Base-by-base conservation (phyloP, 2,797 vertebrate species). In the Muscicapa striata region DNA sequence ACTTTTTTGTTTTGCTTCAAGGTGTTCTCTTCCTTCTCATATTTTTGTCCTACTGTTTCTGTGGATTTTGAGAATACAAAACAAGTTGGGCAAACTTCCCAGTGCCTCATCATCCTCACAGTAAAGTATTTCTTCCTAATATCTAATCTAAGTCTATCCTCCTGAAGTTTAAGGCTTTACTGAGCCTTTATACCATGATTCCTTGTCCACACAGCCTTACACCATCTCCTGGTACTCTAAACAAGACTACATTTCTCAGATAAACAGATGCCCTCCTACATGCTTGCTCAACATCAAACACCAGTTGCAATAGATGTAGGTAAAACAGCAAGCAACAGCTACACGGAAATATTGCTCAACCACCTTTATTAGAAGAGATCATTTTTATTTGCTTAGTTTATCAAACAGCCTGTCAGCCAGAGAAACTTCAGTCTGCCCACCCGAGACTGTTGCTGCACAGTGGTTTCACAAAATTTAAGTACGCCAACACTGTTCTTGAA, bases 281-380 rank as follows among this genome's bases (percentile, higher is more conserved):
- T 23, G 11, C 70, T 92, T 96, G 70, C 95, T 92, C 91, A 96
- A 96, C 75, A 38, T 63, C 61, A 72, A 75, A 58, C 24, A 57
- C 8, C 30, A 73, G 15, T 16, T 92, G 89, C 84, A 76, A 79
- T 22, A 82, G 38, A 43, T 6, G 22, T 2, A 66, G 67, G 78
- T 30, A 94, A 52, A 68, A 73, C 3, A 89, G n/a, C 54, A 62
- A 45, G 45, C 49, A 88, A 66, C 3, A 54, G 48, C 45, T 70
- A 57, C 7, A 89, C 18, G 0, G 1, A 91, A 84, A 82, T 8
- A 75, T 66, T 92, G 67, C 87, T 78, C 70, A 91, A 89, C 24
- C 5, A 43, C 15, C 16, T 93, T 61, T 54, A 93, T 51, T 81
- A 51, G 46, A 84, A 84, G 8, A 7, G 23, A 43, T n/a, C 17